phyloP scores from a whole-genome alignment of 2,888 invertebrate species.

The Vanessa cardui region DNA sequence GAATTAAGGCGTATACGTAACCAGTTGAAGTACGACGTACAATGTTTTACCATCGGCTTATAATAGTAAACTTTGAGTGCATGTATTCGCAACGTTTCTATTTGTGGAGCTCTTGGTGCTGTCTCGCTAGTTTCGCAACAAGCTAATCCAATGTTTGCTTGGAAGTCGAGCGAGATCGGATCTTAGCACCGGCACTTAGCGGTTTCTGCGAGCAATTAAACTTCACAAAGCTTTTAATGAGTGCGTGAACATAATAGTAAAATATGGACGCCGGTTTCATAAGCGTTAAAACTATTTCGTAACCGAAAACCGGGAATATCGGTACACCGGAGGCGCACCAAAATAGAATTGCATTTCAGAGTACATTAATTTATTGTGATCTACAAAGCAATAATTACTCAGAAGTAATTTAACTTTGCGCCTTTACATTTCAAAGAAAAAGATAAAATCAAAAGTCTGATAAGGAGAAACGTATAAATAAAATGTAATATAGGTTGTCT shows the following conservation, averaged over 20 bases:
- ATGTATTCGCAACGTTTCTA: constrained; percentile 58
- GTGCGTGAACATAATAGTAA: background rate
- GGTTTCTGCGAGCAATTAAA: constrained; percentile 35
- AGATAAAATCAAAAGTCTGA: constrained; percentile 12
- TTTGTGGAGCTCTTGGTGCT: constrained; percentile 60
- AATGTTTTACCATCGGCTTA: constrained; percentile 25
- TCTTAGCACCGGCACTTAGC: constrained; percentile 25
- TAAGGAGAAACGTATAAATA: constrained; percentile 2
- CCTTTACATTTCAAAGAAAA: background rate
- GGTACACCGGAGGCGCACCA: background rate
- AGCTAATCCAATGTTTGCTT: constrained; percentile 46
- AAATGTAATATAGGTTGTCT: constrained; percentile 6
- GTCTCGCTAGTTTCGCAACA: constrained; percentile 58
- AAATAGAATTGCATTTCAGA: background rate
- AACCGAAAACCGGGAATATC: no score
- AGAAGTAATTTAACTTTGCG: background rate
- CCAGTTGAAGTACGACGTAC: constrained; percentile 53
- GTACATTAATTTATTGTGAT: background rate
- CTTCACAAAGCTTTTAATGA: constrained; percentile 13
- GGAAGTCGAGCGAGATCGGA: constrained; percentile 27
- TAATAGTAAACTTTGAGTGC: constrained; percentile 18
- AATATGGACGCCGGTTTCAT: background rate
- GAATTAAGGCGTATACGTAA: constrained; percentile 60
- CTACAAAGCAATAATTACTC: background rate
- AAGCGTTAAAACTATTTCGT: no score